Evolutionary conservation across 2,888 invertebrate species (phyloP).

Genomic region (Drosophila meridionalis): DNA sequence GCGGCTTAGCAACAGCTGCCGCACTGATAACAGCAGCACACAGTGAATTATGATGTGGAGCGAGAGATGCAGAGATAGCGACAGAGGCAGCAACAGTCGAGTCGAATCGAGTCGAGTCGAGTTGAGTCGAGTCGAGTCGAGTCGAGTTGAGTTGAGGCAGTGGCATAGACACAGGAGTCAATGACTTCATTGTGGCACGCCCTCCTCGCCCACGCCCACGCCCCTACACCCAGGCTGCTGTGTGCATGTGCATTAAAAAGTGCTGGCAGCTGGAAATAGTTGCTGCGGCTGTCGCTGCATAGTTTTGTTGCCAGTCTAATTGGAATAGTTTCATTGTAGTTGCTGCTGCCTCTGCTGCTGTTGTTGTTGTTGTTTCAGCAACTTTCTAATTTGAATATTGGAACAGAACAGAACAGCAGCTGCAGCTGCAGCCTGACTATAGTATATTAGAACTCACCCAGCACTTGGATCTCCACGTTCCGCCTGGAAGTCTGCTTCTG

Average conservation of each 20-base stretch:
- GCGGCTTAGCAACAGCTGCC: constrained; percentile 77
- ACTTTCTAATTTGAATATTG: constrained; percentile 73
- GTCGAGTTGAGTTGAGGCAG: not conserved
- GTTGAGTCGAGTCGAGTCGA: not conserved
- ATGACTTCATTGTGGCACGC: constrained; percentile 75
- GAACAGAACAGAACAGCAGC: constrained; percentile 25
- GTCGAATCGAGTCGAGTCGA: not conserved
- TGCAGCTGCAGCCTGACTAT: not conserved
- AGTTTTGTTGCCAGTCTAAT: constrained; percentile 69
- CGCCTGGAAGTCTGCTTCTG: constrained; percentile 92
- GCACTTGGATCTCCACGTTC: constrained; percentile 91
- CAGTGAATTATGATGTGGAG: constrained; percentile 66
- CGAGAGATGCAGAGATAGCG: constrained; percentile 48
- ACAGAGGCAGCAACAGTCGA: constrained; percentile 4
- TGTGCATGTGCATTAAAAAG: constrained; percentile 72
- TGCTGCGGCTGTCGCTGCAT: constrained; percentile 68
- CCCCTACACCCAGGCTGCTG: not conserved
- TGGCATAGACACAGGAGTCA: constrained; percentile 69
- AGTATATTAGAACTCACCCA: constrained; percentile 86
- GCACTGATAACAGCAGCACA: constrained; percentile 58
- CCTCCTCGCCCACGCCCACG: not conserved
- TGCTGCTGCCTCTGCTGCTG: constrained; percentile 2
- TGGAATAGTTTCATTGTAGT: constrained; percentile 76
- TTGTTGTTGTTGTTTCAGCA: constrained; percentile 17
- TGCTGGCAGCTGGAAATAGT: constrained; percentile 73